Base-by-base conservation (phyloP, 2,113 vertebrate species). In the Sander lucioperca region DNA sequence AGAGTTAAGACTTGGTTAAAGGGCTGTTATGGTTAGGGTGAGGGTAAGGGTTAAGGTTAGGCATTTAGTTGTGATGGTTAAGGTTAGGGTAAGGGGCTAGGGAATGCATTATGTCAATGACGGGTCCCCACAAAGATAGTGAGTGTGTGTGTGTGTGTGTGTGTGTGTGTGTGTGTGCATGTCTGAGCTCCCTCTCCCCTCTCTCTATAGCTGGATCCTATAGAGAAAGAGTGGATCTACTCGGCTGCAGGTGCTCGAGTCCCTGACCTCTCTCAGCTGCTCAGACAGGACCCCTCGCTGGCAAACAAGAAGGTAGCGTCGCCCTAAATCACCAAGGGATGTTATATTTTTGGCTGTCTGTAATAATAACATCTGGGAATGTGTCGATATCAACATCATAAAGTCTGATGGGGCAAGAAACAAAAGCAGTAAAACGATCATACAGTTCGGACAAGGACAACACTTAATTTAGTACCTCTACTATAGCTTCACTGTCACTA, bases 181-280 rank as follows among this genome's bases (percentile, higher is more conserved):
- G 18, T 80, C 43, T 80, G 25, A 85, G 8, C 74, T 70, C 14
- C 23, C 30, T 23, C 13, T 73, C 27, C 63, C 7, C 53, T 45
- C 33, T 56, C 39, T 15, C 6, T 86, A 3, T 68, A 96, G 95
- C 88, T 96, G 93, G 96, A 96, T 81, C 95, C 95, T 0, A 71
- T 94, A 84, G 96, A 96, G 78, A 96, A 96, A 84, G 95, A 95
- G 67, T 96, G 96, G 96, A 95, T 96, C 80, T 95, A 95, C 85
- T 95, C 91, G 1, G 95, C 95, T 1, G 96, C 96, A 0, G 93
- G 94, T 6, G 96, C 94, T 64, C 88, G 92, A 30, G 90, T 96
- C 27, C 77, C 91, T 19, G 87, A 95, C 76, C 95, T 96, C 78
- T 93, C 83, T 14, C 89, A 95, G 80, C 94, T 96, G 63, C 95